Evolutionary conservation across 30 jellyfish, hydroid and myxozoan species (phyloP).

Genomic region (Phacellophora camtschatica): DNA sequence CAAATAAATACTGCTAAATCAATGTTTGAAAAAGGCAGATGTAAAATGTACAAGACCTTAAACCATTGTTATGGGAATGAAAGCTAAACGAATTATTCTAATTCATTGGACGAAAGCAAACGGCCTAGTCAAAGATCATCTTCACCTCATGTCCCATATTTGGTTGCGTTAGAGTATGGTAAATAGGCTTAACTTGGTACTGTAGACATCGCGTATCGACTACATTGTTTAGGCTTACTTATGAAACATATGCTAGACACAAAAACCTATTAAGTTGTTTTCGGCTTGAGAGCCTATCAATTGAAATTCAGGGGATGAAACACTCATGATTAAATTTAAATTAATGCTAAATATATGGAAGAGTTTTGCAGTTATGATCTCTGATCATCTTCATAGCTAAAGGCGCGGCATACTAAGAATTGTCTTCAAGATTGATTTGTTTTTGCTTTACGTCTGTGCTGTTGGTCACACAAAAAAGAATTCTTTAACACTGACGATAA

Average conservation of each 20-base stretch:
- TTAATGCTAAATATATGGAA: slow-evolving; percentile 57
- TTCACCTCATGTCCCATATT: slow-evolving; percentile 24
- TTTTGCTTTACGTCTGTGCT: slow-evolving; percentile 37
- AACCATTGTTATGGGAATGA: slow-evolving; percentile 20
- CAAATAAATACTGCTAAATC: slow-evolving; percentile 29
- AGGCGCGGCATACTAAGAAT: slow-evolving; percentile 39
- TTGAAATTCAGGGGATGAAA: slow-evolving; percentile 14
- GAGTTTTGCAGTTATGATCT: slow-evolving; percentile 35
- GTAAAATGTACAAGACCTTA: background rate
- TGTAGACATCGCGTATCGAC: slow-evolving; percentile 39
- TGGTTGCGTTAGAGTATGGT: slow-evolving; percentile 10
- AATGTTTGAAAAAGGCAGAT: slow-evolving; percentile 54
- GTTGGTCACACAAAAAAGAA: slow-evolving; percentile 11
- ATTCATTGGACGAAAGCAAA: slow-evolving; percentile 51
- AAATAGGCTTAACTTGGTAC: slow-evolving; percentile 23
- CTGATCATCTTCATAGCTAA: slow-evolving; percentile 16
- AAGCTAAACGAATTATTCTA: no score
- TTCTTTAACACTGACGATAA: no score
- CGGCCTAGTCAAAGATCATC: slow-evolving; percentile 45
- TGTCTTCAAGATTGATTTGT: slow-evolving; percentile 38
- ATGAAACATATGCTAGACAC: slow-evolving; percentile 42
- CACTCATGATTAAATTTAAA: slow-evolving; percentile 54
- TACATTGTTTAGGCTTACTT: slow-evolving; percentile 12
- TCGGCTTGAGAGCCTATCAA: slow-evolving; percentile 72
- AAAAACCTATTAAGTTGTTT: slow-evolving; percentile 65